A percentile compares a stretch with the other conserved stretches of the same genome.
These are phyloP conservation scores for Theristicus caerulescens DNA, from an alignment of 2,113 vertebrate species.

Conservation along the genomic window DNA sequence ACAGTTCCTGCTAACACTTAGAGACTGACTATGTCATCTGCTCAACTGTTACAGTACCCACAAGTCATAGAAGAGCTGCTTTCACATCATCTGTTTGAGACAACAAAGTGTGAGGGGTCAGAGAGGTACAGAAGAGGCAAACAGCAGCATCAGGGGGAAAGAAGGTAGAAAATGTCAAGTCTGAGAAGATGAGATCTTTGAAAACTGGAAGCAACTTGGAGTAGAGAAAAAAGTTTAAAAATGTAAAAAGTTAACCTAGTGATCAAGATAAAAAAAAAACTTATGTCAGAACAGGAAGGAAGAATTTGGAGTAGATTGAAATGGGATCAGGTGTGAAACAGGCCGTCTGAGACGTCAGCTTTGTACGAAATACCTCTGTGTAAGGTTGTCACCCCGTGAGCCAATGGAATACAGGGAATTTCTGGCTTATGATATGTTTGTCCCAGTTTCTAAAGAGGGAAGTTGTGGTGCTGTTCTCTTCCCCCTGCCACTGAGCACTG, in stretches of 20 bases:
- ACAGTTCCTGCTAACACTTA: not conserved
- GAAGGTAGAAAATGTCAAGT: not conserved
- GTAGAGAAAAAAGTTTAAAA: not conserved
- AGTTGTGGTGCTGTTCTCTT: not conserved
- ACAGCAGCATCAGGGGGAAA: not conserved
- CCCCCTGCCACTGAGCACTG: not conserved
- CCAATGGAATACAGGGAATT: not conserved
- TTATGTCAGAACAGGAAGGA: not conserved
- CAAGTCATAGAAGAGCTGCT: not conserved
- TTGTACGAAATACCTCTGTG: not conserved
- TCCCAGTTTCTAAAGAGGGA: not conserved
- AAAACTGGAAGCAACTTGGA: not conserved
- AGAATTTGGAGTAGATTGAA: not conserved
- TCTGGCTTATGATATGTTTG: not conserved
- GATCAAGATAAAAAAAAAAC: not conserved
- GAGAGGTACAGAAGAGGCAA: not conserved
- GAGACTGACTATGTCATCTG: not conserved
- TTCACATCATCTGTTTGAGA: not conserved
- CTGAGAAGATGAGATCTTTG: not conserved
- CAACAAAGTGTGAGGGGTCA: not conserved
- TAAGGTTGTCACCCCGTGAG: not conserved
- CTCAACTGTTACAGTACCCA: not conserved
- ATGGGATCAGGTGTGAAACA: not conserved
- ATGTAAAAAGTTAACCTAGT: not conserved
- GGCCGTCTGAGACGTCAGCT: not conserved